A percentile compares a stretch with the other conserved stretches of the same genome.
These are phyloP conservation scores for Ctenoplectra terminalis DNA, from an alignment of 1,140 invertebrate genomes.

Conservation along the genomic window DNA sequence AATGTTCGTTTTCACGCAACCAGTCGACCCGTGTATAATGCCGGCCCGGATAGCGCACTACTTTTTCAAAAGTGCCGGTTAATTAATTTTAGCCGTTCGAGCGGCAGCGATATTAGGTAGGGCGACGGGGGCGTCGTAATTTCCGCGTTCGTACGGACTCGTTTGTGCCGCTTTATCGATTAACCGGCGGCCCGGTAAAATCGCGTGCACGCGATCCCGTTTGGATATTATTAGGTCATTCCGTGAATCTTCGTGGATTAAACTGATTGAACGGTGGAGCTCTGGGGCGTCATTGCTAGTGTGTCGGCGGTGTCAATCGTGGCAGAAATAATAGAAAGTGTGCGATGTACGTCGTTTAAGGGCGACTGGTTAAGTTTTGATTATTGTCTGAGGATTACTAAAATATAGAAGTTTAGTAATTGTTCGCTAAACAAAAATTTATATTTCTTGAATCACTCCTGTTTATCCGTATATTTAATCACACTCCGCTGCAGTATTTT, in stretches of 20 bases:
- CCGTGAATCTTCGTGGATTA: not conserved
- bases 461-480: no score
- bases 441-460: no score
- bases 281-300: no score
- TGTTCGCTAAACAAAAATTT: no score
- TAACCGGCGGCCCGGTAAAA: constrained; percentile 40
- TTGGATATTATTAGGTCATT: constrained; percentile 41
- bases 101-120: constrained; percentile 8
- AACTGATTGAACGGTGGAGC: not conserved
- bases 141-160: constrained; percentile 43
- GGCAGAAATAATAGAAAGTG: no score
- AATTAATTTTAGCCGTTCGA: constrained; percentile 42
- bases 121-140: constrained; percentile 21
- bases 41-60: not conserved
- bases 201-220: constrained; percentile 29
- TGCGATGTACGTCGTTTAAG: no score
- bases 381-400: no score
- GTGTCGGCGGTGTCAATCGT: no score
- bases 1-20: constrained; percentile 39
- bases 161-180: constrained; percentile 47
- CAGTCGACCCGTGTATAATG: constrained; percentile 14
- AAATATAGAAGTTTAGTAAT: no score
- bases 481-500: no score
- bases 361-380: no score
- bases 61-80: constrained; percentile 43